Evolutionary conservation across 2,797 vertebrate species (phyloP), one percentile per base, ranked within the genome.

Genomic region (Varecia variegata): DNA sequence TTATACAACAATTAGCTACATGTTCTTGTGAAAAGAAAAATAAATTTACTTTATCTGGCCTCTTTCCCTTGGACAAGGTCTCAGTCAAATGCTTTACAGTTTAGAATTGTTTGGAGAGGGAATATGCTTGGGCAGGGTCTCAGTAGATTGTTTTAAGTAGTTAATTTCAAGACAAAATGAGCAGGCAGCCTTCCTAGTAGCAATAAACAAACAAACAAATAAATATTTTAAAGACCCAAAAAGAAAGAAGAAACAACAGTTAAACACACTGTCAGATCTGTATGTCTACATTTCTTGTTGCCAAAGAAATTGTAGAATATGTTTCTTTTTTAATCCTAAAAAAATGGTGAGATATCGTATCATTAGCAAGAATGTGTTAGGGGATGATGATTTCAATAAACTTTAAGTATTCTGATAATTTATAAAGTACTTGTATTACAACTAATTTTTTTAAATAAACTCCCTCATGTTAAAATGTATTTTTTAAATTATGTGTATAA

Each of bases 221-320:
- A 45, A 13, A 70, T 11, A 74, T 76, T 74, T 74, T 76, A 12
- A n/a, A 76, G 35, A n/a, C 21, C 25, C 40, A 20, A 17, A 83
- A 88, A 17, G 0, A 50, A 62, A 50, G 25, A 32, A 68, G 38
- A 47, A 80, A 56, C 10, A 80, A 82, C n/a, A 88, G 86, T 82
- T 67, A 90, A 89, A 81, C 17, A 62, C 21, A 68, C 21, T 70
- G 38, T 93, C 77, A 67, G 20, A 77, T 88, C 58, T 85, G 9
- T 74, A 47, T 85, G 68, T 83, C 84, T 95, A 74, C 67, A 93
- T 23, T 80, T 76, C 60, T 30, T 88, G 32, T 65, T 97, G 45
- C 54, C 73, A 95, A 83, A 88, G 58, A 45, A 92, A 86, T n/a
- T 81, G 5, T 27, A 91, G 35, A 95, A 76, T 71, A 60, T 89